phyloP scores from a whole-genome alignment of 2,113 vertebrate genomes.

The Rhipidura dahli region DNA sequence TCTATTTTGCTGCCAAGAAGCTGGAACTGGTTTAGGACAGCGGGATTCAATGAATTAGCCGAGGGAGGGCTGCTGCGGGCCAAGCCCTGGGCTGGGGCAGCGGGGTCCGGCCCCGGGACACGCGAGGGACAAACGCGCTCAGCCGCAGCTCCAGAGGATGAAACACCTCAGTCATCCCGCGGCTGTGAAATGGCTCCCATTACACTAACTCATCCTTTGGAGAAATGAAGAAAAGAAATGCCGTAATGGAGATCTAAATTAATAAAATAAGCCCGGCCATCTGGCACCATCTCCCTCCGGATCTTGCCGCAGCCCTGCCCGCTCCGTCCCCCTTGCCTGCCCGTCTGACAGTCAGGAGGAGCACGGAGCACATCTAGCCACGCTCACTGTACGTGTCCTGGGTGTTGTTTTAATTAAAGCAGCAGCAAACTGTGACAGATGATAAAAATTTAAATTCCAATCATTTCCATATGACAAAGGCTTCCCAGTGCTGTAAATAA shows the following conservation, averaged over 20 bases:
- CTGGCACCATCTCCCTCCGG: conserved; percentile 52
- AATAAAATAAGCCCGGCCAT: conserved; percentile 62
- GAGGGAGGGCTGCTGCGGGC: background rate
- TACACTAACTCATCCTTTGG: background rate
- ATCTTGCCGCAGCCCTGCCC: background rate
- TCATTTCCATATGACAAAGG: conserved; percentile 6
- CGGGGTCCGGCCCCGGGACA: fast-evolving
- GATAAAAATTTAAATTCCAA: conserved; percentile 16
- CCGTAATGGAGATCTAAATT: conserved; percentile 31
- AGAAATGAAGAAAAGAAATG: conserved; percentile 12
- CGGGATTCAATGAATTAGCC: fast-evolving
- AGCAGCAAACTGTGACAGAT: conserved; percentile 18
- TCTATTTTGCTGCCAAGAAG: fast-evolving
- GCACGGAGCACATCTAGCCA: background rate
- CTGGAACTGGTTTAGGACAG: background rate
- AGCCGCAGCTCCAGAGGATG: background rate
- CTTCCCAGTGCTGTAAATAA: background rate
- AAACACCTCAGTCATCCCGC: background rate
- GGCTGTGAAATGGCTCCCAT: background rate
- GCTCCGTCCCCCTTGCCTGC: background rate
- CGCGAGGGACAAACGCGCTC: fast-evolving
- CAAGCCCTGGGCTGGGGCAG: background rate
- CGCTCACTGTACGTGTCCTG: background rate
- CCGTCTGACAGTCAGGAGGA: conserved; percentile 41
- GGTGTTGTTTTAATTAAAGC: conserved; percentile 37